These are phyloP conservation scores for Ormyrus labotus DNA, from an alignment of 2,888 invertebrate species.

Conservation along the genomic window DNA sequence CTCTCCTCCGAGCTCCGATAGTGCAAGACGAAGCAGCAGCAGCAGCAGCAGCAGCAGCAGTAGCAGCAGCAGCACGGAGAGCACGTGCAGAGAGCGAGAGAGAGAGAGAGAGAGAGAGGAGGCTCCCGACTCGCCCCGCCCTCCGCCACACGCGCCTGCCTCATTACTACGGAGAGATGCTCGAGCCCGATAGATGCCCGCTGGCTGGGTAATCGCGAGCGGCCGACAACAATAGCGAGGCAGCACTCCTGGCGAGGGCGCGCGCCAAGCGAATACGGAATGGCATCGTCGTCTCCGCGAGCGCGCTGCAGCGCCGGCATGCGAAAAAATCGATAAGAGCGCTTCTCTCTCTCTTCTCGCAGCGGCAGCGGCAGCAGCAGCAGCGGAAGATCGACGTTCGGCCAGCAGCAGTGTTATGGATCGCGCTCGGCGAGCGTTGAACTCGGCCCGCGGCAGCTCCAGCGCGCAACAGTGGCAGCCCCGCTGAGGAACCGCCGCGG, in stretches of 20 bases:
- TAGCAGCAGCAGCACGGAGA: not conserved
- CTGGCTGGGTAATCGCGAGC: no score
- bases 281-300: not conserved
- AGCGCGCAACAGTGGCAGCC: no score
- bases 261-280: not conserved
- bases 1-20: not conserved
- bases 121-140: conserved; percentile 34
- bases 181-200: not conserved
- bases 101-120: no score
- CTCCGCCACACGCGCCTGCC: not conserved
- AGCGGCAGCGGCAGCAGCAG: not conserved
- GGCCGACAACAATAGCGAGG: not conserved
- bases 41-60: not conserved
- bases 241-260: not conserved
- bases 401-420: no score
- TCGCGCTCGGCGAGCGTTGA: no score
- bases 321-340: conserved; percentile 4
- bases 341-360: not conserved
- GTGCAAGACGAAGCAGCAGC: not conserved
- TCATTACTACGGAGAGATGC: not conserved
- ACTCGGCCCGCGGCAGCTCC: no score
- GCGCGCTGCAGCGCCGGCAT: not conserved
- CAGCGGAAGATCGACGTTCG: no score
- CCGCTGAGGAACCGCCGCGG: not conserved
- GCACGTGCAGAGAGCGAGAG: conserved; percentile 3